These are phyloP conservation scores for Isotomurus palustris DNA, from an alignment of 2,888 invertebrate genomes.

Conservation along the genomic window DNA sequence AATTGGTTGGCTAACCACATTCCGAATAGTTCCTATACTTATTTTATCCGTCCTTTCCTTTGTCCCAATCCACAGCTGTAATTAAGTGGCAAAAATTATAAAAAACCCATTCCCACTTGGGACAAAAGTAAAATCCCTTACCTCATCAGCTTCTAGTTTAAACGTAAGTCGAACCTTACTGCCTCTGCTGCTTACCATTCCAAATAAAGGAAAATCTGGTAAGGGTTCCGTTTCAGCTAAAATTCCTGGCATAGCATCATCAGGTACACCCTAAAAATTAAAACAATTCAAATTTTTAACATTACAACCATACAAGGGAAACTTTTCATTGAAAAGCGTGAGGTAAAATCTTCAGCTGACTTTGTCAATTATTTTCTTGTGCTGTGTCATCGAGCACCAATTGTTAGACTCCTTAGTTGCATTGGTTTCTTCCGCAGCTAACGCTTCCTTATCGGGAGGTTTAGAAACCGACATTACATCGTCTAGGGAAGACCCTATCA, in stretches of 20 bases:
- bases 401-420: conserved; percentile 11
- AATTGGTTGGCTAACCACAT: conserved; percentile 72
- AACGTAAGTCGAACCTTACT: conserved; percentile 87
- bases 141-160: conserved; percentile 75
- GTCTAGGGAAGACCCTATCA: conserved; percentile 82
- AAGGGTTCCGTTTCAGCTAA: conserved; percentile 74
- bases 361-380: conserved; percentile 41
- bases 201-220: conserved; percentile 74
- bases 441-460: conserved; percentile 61
- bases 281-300: conserved; percentile 2
- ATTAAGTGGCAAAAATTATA: too few species aligned
- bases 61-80: conserved; percentile 79
- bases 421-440: conserved; percentile 47
- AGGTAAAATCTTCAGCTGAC: conserved; percentile 6
- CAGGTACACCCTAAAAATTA: conserved; percentile 67
- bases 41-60: conserved; percentile 89
- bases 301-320: neutral
- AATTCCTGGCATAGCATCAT: conserved; percentile 82
- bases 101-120: neutral
- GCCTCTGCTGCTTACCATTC: conserved; percentile 85
- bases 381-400: conserved; percentile 37
- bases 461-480: conserved; percentile 78
- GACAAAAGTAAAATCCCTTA: conserved; percentile 48
- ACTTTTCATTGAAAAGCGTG: neutral
- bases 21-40: conserved; percentile 82